Base-by-base conservation (phyloP, 37 sponge, comb jelly and placozoan species). In the Diacarnus erythraeanus region DNA sequence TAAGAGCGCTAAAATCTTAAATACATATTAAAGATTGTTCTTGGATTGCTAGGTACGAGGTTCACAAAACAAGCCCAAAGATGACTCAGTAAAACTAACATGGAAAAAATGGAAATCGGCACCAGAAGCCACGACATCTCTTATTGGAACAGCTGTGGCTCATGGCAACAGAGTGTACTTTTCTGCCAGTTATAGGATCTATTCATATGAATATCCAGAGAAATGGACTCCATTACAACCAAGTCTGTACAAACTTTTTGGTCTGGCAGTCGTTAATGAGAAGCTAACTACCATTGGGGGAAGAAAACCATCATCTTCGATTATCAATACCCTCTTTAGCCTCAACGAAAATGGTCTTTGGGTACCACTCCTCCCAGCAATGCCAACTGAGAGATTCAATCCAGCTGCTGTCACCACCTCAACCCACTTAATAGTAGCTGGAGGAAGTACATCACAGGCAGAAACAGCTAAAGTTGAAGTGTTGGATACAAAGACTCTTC, bases 311-410 rank as follows among this genome's bases (percentile, higher is more conserved):
- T n/a, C n/a, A n/a, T 1, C 15, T 33, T n/a, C 22, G 4, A 8
- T 23, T 23, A 40, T 42, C 43, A 71, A 71, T 35, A 71, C 2
- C 23, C 71, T 71, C 8, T 18, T 71, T 2, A 23, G 71, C n/a
- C 41, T 71, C 42, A 71, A n/a, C 3, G n/a, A 42, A 12, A 23
- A 27, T 22, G 41, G 56, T 33, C 1, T 5, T 12, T 74, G 75
- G 75, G 35, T 27, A 15, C 35, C 51, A 27, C 9, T 23, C 18
- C 42, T 74, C 6, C 75, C 75, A n/a, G 58, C 75, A n/a, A 74
- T 74, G 75, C 56, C 75, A 26, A 57, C 56, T 4, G 21, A 8
- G 33, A 57, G 75, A 10, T 23, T 21, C 1, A 21, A 8, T 12
- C 35, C 57, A 22, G 56, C 75, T 2, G 30, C 58, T 23, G 58